Evolutionary conservation across 2,113 vertebrate species (phyloP).

Genomic region (Apus apus): DNA sequence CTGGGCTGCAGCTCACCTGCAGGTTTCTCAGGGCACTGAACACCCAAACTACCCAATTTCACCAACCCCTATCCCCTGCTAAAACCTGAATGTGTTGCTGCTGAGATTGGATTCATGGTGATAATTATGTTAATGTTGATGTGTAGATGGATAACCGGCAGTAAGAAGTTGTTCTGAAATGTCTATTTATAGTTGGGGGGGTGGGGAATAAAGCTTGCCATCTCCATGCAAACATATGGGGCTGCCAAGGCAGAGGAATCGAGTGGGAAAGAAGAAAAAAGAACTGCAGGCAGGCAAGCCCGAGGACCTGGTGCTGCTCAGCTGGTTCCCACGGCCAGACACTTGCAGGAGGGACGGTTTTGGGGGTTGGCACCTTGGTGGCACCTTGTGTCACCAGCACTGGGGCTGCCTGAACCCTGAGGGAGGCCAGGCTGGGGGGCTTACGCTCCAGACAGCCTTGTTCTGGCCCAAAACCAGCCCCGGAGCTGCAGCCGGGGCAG

Average conservation of each 20-base stretch:
- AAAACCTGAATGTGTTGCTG: constrained; percentile 45
- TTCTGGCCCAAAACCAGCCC: not conserved
- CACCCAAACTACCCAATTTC: constrained; percentile 62
- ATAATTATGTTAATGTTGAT: constrained; percentile 72
- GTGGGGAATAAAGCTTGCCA: constrained; percentile 36
- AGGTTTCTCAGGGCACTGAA: constrained; percentile 53
- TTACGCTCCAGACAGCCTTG: not conserved
- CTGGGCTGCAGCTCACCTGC: not conserved
- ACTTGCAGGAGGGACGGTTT: not conserved
- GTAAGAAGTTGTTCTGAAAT: constrained; percentile 22
- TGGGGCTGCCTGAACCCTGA: fast-evolving
- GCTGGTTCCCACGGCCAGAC: not conserved
- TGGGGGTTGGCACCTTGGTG: not conserved
- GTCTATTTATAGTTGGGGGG: constrained; percentile 67
- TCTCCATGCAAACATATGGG: constrained; percentile 75
- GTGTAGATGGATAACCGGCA: constrained; percentile 74
- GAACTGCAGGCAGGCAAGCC: constrained; percentile 10
- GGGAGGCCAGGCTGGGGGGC: not conserved
- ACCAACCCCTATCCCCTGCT: constrained; percentile 51
- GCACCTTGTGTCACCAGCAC: not conserved
- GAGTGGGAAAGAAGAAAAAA: not conserved
- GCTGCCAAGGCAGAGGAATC: constrained; percentile 40
- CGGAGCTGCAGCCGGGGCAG: not conserved
- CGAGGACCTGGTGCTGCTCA: not conserved
- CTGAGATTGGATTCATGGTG: constrained; percentile 53